phyloP scores from a whole-genome alignment of 2,113 vertebrate genomes.

The human (Homo sapiens) region GRCh38 chr7:47537501-47538000 shows the following conservation, averaged over 20 bases:
- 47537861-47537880: background rate
- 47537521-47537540: background rate
- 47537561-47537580: background rate
- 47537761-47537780: background rate
- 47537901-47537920: background rate
- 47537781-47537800: background rate
- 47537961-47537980: no score
- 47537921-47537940: background rate
- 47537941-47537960: no score
- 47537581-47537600: slow-evolving; percentile 42
- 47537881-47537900: background rate
- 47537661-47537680: slow-evolving; percentile 22
- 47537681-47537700: background rate
- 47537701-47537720: background rate
- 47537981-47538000: background rate
- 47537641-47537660: background rate
- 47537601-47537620: background rate
- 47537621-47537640: background rate
- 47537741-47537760: background rate
- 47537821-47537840: background rate
- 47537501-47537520: background rate
- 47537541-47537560: background rate
- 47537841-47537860: no score
- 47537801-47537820: background rate
- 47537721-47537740: background rate